phyloP scores from a whole-genome alignment of 1,140 invertebrate genomes.

The Aphaenogaster ashmeadi region DNA sequence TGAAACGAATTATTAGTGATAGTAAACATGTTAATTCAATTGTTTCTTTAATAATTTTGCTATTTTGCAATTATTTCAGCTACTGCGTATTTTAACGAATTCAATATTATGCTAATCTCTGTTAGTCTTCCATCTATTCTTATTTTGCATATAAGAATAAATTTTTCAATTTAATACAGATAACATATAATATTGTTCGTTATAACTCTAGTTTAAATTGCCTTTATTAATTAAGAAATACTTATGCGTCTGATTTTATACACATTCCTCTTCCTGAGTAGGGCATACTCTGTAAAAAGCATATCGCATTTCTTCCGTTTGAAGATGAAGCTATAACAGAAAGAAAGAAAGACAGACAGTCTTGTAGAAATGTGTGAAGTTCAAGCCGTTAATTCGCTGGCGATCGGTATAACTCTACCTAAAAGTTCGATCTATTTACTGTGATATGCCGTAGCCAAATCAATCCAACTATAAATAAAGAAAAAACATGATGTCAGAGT shows the following conservation, averaged over 20 bases:
- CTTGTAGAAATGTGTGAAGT: conserved; percentile 18
- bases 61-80: not conserved
- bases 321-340: not conserved
- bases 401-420: conserved; percentile 80
- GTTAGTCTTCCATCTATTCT: conserved; percentile 24
- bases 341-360: not conserved
- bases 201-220: conserved; percentile 26
- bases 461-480: conserved; percentile 74
- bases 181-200: not conserved
- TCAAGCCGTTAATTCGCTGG: conserved; percentile 38
- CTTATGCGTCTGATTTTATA: conserved; percentile 13
- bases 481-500: conserved; percentile 30
- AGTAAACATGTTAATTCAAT: conserved; percentile 58
- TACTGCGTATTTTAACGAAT: not conserved
- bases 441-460: conserved; percentile 83
- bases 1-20: conserved; percentile 32
- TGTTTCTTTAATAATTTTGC: not conserved
- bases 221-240: conserved; percentile 5
- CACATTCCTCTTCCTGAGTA: not conserved
- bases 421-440: conserved; percentile 85
- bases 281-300: not conserved
- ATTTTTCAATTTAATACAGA: conserved; percentile 9
- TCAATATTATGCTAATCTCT: not conserved
- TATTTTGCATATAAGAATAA: not conserved
- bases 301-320: not conserved